phyloP scores from a whole-genome alignment of 2,113 vertebrate genomes.

The Mastomys coucha region DNA sequence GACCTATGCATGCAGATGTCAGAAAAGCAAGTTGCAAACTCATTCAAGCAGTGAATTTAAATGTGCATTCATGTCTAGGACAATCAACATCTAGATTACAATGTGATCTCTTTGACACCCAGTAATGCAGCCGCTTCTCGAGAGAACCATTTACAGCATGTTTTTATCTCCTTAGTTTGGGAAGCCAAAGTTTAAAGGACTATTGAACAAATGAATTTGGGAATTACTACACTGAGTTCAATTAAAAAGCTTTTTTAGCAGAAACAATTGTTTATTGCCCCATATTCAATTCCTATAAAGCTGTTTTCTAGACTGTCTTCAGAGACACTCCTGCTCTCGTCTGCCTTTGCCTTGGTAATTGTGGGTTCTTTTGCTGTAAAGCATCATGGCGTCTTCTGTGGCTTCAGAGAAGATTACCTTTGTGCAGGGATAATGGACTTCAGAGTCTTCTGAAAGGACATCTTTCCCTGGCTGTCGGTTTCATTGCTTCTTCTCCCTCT shows the following conservation, averaged over 20 bases:
- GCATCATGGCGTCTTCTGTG: slow-evolving; percentile 43
- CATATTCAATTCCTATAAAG: slow-evolving; percentile 68
- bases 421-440: slow-evolving; percentile 35
- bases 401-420: slow-evolving; percentile 62
- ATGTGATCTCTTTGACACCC: neutral
- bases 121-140: neutral
- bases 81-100: slow-evolving; percentile 56
- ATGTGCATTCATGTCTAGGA: slow-evolving; percentile 61
- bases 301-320: slow-evolving; percentile 55
- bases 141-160: neutral
- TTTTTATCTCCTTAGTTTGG: slow-evolving; percentile 58
- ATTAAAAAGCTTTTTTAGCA: slow-evolving; percentile 75
- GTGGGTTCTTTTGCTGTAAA: slow-evolving; percentile 54
- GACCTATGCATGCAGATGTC: neutral
- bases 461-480: neutral
- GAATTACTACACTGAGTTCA: slow-evolving; percentile 62
- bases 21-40: slow-evolving; percentile 38
- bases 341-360: slow-evolving; percentile 60
- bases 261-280: slow-evolving; percentile 61
- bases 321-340: neutral
- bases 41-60: slow-evolving; percentile 68
- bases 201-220: slow-evolving; percentile 69
- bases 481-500: slow-evolving; percentile 62
- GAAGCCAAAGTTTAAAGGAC: slow-evolving; percentile 72
- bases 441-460: neutral